These are phyloP conservation scores for Amiota minor DNA, from an alignment of 2,888 invertebrate genomes.

Conservation along the genomic window DNA sequence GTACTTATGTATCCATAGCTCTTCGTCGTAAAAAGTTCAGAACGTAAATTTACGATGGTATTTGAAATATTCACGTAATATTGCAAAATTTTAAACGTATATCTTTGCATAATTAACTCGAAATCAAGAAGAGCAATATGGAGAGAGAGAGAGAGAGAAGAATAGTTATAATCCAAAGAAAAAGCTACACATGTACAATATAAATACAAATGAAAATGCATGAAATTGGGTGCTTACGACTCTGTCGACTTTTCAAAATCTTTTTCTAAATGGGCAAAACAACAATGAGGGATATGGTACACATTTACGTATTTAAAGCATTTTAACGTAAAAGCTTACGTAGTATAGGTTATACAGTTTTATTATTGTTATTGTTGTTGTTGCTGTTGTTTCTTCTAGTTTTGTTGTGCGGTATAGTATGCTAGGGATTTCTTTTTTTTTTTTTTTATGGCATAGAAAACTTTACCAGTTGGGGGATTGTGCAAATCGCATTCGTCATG, in stretches of 20 bases:
- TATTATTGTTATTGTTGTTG: too few relatives aligned
- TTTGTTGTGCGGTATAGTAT: neutral
- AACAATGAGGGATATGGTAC: too few relatives aligned
- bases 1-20: neutral
- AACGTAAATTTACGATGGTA: constrained; percentile 42
- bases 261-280: too few relatives aligned
- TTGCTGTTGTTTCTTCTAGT: neutral
- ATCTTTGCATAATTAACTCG: constrained; percentile 67
- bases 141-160: constrained; percentile 1
- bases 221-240: constrained; percentile 45
- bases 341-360: too few relatives aligned
- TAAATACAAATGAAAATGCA: constrained; percentile 22
- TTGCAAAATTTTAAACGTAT: constrained; percentile 66
- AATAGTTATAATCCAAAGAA: too few relatives aligned
- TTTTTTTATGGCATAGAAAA: neutral
- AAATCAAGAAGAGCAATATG: constrained; percentile 48
- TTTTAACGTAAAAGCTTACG: constrained; percentile 11
- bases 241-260: constrained; percentile 12
- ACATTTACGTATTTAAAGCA: constrained; percentile 16
- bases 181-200: too few relatives aligned
- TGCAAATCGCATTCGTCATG: constrained; percentile 13
- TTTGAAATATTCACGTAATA: constrained; percentile 67
- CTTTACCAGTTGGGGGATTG: neutral
- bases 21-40: constrained; percentile 27
- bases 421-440: constrained; percentile 6